These are phyloP conservation scores for Poliocrania exsul DNA, from an alignment of 2,797 vertebrate species.

Conservation along the genomic window DNA sequence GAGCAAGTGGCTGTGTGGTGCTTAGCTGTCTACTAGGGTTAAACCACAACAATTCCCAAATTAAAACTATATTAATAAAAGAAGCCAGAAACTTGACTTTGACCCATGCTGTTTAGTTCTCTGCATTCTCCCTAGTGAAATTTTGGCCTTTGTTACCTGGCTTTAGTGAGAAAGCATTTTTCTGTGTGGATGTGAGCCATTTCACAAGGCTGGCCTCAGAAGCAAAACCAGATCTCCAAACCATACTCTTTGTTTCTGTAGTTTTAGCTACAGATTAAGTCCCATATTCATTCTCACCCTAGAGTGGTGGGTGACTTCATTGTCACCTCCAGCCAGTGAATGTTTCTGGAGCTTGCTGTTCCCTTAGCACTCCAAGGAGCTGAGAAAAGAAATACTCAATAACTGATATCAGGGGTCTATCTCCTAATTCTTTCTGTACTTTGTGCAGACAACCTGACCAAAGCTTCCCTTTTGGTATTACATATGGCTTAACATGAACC, in stretches of 20 bases:
- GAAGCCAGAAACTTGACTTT: background rate
- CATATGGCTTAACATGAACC: background rate
- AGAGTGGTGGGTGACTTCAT: background rate
- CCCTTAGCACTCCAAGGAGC: background rate
- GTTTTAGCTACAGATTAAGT: background rate
- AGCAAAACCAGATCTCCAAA: background rate
- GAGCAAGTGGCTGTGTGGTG: background rate
- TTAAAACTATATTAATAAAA: background rate
- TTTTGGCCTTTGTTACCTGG: background rate
- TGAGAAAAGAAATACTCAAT: background rate
- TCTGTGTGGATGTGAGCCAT: rapidly evolving
- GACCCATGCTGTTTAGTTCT: background rate
- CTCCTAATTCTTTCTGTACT: background rate
- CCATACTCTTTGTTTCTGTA: background rate
- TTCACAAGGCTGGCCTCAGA: background rate
- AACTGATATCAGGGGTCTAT: background rate
- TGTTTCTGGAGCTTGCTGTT: background rate
- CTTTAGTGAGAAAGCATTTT: background rate
- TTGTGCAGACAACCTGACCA: background rate
- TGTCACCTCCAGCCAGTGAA: background rate
- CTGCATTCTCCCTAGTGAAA: background rate
- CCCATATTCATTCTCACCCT: background rate
- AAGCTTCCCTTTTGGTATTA: background rate
- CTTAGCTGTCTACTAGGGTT: background rate
- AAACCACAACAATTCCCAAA: background rate